phyloP scores from a whole-genome alignment of 2,888 invertebrate genomes.

The Caenorhabditis sinica region DNA sequence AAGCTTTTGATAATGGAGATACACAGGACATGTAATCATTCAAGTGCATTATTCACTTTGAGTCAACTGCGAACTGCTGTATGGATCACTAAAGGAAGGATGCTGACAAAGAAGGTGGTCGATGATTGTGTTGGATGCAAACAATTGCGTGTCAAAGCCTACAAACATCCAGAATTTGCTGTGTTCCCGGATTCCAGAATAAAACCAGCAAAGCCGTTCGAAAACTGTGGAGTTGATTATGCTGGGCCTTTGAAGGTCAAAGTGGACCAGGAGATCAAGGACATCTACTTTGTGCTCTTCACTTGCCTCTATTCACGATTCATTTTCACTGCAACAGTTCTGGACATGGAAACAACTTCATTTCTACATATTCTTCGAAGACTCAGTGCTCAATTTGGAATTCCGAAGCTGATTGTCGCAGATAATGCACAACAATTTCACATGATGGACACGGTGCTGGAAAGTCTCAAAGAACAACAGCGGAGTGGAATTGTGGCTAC shows the following conservation, averaged over 20 bases:
- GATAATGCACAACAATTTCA: constrained; percentile 34
- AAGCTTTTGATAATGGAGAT: neutral
- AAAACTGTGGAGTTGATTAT: constrained; percentile 79
- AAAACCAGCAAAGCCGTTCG: constrained; percentile 75
- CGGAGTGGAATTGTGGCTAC: no score
- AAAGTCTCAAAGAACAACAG: no score
- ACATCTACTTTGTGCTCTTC: constrained; percentile 27
- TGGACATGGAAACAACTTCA: neutral
- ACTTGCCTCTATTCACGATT: constrained; percentile 39
- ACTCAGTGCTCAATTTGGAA: constrained; percentile 23
- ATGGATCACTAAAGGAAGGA: constrained; percentile 80
- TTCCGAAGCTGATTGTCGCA: constrained; percentile 6
- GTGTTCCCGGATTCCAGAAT: constrained; percentile 83
- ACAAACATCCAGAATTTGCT: constrained; percentile 76
- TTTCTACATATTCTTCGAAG: constrained; percentile 27
- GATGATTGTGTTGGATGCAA: constrained; percentile 79
- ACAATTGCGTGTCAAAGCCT: constrained; percentile 53
- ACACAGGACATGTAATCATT: constrained; percentile 9
- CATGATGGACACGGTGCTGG: no score
- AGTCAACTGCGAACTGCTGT: constrained; percentile 69
- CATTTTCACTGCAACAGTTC: constrained; percentile 17
- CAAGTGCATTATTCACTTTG: constrained; percentile 55
- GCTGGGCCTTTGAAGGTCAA: constrained; percentile 80
- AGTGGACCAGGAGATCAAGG: neutral
- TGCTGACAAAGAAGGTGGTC: constrained; percentile 72